Evolutionary conservation across 2,888 invertebrate species (phyloP).

Genomic region (Dione juno): DNA sequence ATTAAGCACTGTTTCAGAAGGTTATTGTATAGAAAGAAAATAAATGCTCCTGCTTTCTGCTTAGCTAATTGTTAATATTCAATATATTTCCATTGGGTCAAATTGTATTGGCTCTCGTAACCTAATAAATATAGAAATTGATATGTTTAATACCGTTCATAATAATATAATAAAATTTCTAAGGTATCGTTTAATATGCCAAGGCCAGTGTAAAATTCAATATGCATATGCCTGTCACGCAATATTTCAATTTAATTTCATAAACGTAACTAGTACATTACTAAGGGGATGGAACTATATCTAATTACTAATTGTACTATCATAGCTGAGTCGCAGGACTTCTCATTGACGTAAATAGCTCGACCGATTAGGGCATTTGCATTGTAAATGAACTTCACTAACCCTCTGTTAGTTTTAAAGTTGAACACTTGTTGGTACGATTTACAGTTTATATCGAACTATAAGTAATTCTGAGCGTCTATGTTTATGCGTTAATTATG

Average conservation of each 20-base stretch:
- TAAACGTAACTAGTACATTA: neutral
- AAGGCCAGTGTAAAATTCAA: conserved; percentile 11
- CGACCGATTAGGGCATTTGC: conserved; percentile 60
- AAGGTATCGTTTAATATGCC: conserved; percentile 5
- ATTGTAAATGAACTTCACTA: conserved; percentile 62
- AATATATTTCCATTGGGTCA: neutral
- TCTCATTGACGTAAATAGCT: conserved; percentile 57
- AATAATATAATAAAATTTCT: neutral
- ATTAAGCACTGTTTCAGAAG: neutral
- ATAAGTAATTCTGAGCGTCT: neutral
- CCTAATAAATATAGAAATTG: neutral
- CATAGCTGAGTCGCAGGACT: conserved; percentile 43
- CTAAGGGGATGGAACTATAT: conserved; percentile 15
- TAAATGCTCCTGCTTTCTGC: neutral
- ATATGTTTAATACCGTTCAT: neutral
- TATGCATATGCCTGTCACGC: neutral
- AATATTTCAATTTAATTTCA: conserved; percentile 5
- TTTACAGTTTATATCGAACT: neutral
- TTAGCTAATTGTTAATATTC: neutral
- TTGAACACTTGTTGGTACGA: conserved; percentile 40
- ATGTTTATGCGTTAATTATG: neutral
- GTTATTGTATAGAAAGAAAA: neutral
- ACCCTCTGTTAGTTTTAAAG: conserved; percentile 50
- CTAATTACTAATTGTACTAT: conserved; percentile 25
- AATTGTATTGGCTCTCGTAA: neutral